Percentiles rank a stretch among this genome's conserved stretches.
phyloP scores from a whole-genome alignment of 64 coral and sea anemone species.

The Stichodactyla helianthus region DNA sequence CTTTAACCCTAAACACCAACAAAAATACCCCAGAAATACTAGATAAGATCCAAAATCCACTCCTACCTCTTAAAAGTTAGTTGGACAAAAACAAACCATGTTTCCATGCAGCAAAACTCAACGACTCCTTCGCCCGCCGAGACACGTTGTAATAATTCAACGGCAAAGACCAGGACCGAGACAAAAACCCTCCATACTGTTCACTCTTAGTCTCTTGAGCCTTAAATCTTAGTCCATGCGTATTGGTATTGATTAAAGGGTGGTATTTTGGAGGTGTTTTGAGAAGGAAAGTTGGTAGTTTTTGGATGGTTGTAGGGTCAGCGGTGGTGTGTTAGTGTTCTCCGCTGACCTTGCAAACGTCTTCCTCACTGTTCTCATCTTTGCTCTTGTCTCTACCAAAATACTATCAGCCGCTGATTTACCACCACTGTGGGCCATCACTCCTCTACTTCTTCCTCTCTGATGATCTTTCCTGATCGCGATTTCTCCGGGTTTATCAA shows the following conservation, averaged over 20 bases:
- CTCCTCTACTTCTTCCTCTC: neutral
- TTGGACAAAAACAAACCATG: neutral
- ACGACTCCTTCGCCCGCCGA: neutral
- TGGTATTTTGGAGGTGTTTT: neutral
- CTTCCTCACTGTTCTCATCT: neutral
- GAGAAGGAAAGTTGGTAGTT: neutral
- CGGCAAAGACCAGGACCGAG: neutral
- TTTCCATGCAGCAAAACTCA: neutral
- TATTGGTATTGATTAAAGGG: neutral
- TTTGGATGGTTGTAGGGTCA: neutral
- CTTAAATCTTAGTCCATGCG: neutral
- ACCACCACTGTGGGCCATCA: constrained; percentile 12
- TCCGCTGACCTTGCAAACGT: constrained; percentile 22
- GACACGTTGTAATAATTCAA: constrained; percentile 8
- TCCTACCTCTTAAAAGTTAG: neutral
- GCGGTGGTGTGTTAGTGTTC: constrained; percentile 20
- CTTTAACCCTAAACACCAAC: neutral
- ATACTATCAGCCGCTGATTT: constrained; percentile 11
- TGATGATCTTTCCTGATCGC: neutral
- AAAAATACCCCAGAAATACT: neutral
- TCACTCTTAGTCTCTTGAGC: neutral
- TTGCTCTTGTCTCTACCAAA: neutral
- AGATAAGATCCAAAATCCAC: neutral
- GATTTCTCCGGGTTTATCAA: neutral
- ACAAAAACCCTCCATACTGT: neutral